phyloP scores from a whole-genome alignment of 2,797 vertebrate genomes.

The Xiphophorus birchmanni region DNA sequence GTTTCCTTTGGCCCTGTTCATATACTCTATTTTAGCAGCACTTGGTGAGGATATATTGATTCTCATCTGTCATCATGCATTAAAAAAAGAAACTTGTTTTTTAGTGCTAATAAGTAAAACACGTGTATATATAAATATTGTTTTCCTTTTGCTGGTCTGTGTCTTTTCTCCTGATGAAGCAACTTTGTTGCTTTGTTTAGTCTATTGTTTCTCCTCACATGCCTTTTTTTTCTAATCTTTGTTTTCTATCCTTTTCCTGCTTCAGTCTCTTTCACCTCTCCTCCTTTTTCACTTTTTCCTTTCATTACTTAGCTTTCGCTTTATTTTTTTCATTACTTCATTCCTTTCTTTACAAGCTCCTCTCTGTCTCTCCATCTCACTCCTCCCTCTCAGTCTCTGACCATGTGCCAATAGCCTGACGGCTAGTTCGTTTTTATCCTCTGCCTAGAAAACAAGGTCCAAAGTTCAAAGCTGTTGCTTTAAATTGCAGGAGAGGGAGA shows the following conservation, averaged over 20 bases:
- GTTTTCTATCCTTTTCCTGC: slow-evolving; percentile 6
- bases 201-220: neutral
- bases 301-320: slow-evolving; percentile 57
- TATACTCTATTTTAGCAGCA: slow-evolving; percentile 26
- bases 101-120: neutral
- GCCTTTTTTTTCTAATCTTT: neutral
- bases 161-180: neutral
- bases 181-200: slow-evolving; percentile 3
- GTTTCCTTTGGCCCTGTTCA: slow-evolving; percentile 31
- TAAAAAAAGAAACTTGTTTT: neutral
- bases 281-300: slow-evolving; percentile 33
- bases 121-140: neutral
- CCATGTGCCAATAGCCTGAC: slow-evolving; percentile 60
- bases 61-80: slow-evolving; percentile 2
- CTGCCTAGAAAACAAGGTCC: slow-evolving; percentile 77
- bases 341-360: slow-evolving; percentile 73
- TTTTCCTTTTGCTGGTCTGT: neutral
- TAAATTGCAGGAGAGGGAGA: slow-evolving; percentile 56
- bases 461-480: slow-evolving; percentile 78
- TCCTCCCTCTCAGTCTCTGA: slow-evolving; percentile 53
- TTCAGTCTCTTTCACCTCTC: slow-evolving; percentile 6
- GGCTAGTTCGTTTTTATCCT: slow-evolving; percentile 72
- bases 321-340: slow-evolving; percentile 62
- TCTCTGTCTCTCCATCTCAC: slow-evolving; percentile 58
- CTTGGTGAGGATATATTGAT: slow-evolving; percentile 39